Conservation (phyloP, 2,888 invertebrate species). For the Drosophila macrospina region DNA sequence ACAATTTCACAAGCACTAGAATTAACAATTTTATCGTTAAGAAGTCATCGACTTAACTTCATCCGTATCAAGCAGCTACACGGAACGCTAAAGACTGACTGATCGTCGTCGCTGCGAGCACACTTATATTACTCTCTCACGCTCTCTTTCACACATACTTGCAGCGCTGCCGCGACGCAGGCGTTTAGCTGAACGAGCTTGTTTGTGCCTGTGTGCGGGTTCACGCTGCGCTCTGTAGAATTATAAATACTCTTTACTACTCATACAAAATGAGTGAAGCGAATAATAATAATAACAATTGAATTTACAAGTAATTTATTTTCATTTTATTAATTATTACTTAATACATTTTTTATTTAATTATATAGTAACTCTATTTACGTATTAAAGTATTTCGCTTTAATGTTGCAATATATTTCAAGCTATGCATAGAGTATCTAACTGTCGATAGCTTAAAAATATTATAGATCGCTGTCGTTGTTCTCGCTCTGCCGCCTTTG, state of each 20-base stretch:
- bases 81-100: not conserved
- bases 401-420: too few species aligned
- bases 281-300: too few species aligned
- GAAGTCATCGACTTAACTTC: constrained; percentile 3
- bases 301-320: too few species aligned
- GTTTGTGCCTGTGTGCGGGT: not conserved
- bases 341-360: too few species aligned
- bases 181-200: not conserved
- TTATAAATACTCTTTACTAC: too few species aligned
- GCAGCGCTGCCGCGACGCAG: not conserved
- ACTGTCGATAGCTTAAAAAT: too few species aligned
- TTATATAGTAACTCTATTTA: too few species aligned
- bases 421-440: not conserved
- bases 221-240: too few species aligned
- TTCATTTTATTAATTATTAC: too few species aligned
- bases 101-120: not conserved
- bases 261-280: too few species aligned
- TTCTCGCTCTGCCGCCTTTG: not conserved
- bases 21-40: not conserved
- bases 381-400: too few species aligned
- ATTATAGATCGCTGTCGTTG: not conserved
- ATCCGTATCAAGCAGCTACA: not conserved
- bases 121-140: not conserved
- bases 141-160: not conserved
- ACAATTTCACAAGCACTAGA: constrained; percentile 17